Conservation (phyloP, 2,888 invertebrate species). For the Syritta pipiens region DNA sequence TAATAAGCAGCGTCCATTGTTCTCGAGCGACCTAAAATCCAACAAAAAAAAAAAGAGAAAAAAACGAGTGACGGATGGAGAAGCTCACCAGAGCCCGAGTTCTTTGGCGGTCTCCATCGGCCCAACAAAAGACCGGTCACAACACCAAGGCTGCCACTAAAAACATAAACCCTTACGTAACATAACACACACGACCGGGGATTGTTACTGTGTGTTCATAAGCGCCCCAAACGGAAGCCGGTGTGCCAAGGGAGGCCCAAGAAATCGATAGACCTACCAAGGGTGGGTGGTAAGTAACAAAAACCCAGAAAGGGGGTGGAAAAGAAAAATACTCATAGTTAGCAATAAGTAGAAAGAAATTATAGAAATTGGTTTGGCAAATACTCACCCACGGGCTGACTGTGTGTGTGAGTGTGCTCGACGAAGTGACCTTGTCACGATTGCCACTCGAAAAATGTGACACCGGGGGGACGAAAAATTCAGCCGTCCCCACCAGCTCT, state of each 20-base stretch:
- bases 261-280: not conserved
- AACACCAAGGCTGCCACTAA: conserved; percentile 39
- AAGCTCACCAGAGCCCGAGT: conserved; percentile 9
- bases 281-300: conserved; percentile 4
- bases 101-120: conserved; percentile 27
- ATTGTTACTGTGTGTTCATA: no score
- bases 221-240: not conserved
- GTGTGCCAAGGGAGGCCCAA: not conserved
- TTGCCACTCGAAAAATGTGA: conserved; percentile 35
- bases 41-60: not conserved
- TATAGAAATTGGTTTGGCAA: conserved; percentile 50
- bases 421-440: conserved; percentile 48
- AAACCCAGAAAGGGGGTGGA: not conserved
- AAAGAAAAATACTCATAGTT: conserved; percentile 2
- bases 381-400: conserved; percentile 4
- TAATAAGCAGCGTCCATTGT: conserved; percentile 37
- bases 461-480: not conserved
- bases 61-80: not conserved
- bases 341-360: conserved; percentile 11
- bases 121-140: conserved; percentile 49
- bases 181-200: not conserved
- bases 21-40: conserved; percentile 36
- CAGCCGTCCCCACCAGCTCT: not conserved
- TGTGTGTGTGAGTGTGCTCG: not conserved
- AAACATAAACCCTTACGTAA: conserved; percentile 50